These are phyloP conservation scores for Bombylius discolor DNA, from an alignment of 2,888 invertebrate genomes.

Conservation along the genomic window DNA sequence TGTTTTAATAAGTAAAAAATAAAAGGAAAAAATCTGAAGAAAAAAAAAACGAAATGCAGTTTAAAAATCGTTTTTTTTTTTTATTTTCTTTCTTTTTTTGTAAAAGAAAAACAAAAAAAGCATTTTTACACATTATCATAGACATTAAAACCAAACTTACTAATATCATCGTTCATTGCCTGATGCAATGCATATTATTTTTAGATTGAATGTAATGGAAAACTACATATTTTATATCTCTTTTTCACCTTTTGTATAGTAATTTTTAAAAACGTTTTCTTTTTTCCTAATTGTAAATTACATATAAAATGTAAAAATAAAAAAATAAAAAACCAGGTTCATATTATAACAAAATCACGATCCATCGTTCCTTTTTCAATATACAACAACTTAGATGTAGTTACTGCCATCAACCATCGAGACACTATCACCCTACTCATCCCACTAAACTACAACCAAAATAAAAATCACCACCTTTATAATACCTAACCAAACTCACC, in stretches of 20 bases:
- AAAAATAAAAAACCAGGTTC: not conserved
- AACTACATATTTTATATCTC: not conserved
- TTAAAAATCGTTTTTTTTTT: too few species aligned
- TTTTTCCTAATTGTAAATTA: too few species aligned
- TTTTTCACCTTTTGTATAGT: not conserved
- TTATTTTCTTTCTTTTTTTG: too few species aligned
- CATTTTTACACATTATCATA: too few species aligned
- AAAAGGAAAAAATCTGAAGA: not conserved
- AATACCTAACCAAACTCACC: too few species aligned
- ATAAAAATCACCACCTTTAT: too few species aligned
- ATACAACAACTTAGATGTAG: not conserved
- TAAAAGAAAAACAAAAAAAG: too few species aligned
- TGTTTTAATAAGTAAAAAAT: not conserved
- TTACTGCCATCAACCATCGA: not conserved
- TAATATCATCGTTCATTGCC: not conserved
- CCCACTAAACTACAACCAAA: too few species aligned
- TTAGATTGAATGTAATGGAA: not conserved
- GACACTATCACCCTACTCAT: not conserved
- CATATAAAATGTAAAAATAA: not conserved
- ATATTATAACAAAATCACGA: not conserved
- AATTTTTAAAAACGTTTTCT: not conserved
- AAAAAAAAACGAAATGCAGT: too few species aligned
- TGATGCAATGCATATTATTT: not conserved
- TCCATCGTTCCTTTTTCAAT: not conserved
- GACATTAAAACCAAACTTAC: not conserved